Evolutionary conservation across 2,113 vertebrate species (phyloP), one percentile per base, ranked within the genome.

Genomic region (Puma concolor): DNA sequence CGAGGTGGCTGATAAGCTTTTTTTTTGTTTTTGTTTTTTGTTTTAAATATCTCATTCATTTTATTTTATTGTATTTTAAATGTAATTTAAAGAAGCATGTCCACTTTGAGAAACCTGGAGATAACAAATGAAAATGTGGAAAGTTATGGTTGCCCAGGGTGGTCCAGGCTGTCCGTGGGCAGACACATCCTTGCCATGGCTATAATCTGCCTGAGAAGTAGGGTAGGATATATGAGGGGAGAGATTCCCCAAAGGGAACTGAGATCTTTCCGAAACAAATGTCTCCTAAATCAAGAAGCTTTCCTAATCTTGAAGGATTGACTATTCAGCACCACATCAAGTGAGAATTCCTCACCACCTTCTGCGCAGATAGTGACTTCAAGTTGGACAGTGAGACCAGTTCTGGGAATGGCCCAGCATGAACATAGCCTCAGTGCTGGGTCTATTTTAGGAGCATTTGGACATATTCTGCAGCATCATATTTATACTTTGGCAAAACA

Each of bases 211-310:
- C n/a, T 71, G 86, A 79, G 64, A 60, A 97, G 79, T 1, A 2
- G 11, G 4, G 15, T 21, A 38, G 12, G 60, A 16, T 16, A 52
- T 17, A 5, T 6, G 17, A 38, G 52, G 2, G 31, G 31, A 17
- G 66, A 91, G 52, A 86, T 19, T 94, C n/a, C n/a, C 77, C 60
- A 85, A 52, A n/a, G 54, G 17, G 60, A 11, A 72, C 63, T 57
- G 80, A 92, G 76, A 94, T 98, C 67, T 96, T 98, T 97, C 94
- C 90, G 80, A 96, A 80, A 97, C 90, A 97, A 96, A 97, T 96
- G 83, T 69, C 93, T 97, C 90, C 93, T 97, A 97, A 97, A 97
- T 97, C 93, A 97, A 94, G 95, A 92, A 92, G 90, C 95, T 90
- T 95, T 97, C 95, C 96, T 96, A 94, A 95, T 94, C 94, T 90